Percentiles rank a stretch among this genome's conserved stretches.
Conservation (phyloP, 2,113 vertebrate species). For the Clupea harengus region DNA sequence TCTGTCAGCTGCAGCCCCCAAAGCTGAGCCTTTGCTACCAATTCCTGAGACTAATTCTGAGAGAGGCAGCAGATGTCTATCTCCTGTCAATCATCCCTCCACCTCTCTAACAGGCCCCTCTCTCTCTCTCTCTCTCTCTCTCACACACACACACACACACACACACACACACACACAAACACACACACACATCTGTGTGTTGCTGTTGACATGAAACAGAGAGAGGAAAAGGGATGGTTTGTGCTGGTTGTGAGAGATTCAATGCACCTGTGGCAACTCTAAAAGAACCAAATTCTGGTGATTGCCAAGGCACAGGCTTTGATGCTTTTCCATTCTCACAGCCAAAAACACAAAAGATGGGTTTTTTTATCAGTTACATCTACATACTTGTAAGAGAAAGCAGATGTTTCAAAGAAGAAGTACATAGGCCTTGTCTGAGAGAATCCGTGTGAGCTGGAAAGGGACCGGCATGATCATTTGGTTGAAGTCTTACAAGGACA, state of each 20-base stretch:
- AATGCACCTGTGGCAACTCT: conserved; percentile 1
- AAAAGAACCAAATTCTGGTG: not conserved
- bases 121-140: too few species aligned
- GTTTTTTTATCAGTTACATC: not conserved
- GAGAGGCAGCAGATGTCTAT: conserved; percentile 15
- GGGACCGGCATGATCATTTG: not conserved
- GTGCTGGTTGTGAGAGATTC: not conserved
- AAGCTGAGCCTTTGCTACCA: conserved; percentile 9
- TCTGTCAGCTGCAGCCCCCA: conserved; percentile 9
- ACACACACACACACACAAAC: not conserved
- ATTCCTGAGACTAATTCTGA: conserved; percentile 22
- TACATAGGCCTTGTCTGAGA: not conserved
- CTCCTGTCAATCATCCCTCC: conserved; percentile 25
- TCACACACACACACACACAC: not conserved
- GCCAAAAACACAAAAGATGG: conserved; percentile 1
- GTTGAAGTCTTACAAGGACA: not conserved
- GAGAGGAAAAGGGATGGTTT: not conserved
- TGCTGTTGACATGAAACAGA: conserved; percentile 15
- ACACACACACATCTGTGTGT: conserved; percentile 6
- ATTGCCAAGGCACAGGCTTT: conserved; percentile 1
- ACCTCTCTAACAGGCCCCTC: conserved; percentile 16
- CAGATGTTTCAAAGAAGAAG: conserved; percentile 4
- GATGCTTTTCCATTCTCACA: not conserved
- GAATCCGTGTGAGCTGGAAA: not conserved
- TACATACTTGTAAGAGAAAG: not conserved